Evolutionary conservation across 2,797 vertebrate species (phyloP).

Genomic region (Ptychadena robeensis): DNA sequence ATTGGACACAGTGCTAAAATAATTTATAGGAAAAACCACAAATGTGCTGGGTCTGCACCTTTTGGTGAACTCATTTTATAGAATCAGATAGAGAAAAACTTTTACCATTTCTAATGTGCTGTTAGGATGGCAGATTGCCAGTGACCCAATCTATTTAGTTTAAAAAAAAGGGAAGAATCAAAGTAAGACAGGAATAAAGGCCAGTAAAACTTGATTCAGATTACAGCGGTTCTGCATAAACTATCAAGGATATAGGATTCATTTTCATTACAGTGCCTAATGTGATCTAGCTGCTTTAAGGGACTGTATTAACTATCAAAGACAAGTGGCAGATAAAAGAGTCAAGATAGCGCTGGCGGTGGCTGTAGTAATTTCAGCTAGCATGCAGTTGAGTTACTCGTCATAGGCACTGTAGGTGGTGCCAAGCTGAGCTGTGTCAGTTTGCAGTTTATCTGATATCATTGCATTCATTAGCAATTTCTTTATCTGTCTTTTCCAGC

Average conservation of each 20-base stretch:
- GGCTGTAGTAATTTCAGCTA: constrained; percentile 67
- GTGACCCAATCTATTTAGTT: constrained; percentile 74
- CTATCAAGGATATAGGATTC: constrained; percentile 78
- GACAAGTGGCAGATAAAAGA: constrained; percentile 75
- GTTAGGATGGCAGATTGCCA: constrained; percentile 81
- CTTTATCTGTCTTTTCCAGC: neutral
- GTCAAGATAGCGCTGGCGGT: constrained; percentile 64
- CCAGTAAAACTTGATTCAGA: constrained; percentile 75
- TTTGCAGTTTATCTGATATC: constrained; percentile 65
- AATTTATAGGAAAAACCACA: constrained; percentile 86
- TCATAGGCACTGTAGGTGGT: constrained; percentile 58
- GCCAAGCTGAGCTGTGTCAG: constrained; percentile 64
- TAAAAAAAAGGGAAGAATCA: constrained; percentile 63
- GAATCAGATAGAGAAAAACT: constrained; percentile 85
- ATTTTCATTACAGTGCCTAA: constrained; percentile 78
- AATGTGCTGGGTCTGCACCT: constrained; percentile 88
- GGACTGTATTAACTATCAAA: constrained; percentile 74
- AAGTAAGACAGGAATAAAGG: constrained; percentile 67
- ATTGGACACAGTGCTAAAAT: constrained; percentile 89
- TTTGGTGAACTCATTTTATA: constrained; percentile 84
- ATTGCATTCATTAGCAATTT: constrained; percentile 58
- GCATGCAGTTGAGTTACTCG: constrained; percentile 47
- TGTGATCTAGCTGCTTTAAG: constrained; percentile 71
- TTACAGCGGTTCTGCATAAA: constrained; percentile 81
- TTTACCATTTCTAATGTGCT: constrained; percentile 83